Evolutionary conservation across 2,113 vertebrate genomes (phyloP).

Genomic region (Notothenia rossii): DNA sequence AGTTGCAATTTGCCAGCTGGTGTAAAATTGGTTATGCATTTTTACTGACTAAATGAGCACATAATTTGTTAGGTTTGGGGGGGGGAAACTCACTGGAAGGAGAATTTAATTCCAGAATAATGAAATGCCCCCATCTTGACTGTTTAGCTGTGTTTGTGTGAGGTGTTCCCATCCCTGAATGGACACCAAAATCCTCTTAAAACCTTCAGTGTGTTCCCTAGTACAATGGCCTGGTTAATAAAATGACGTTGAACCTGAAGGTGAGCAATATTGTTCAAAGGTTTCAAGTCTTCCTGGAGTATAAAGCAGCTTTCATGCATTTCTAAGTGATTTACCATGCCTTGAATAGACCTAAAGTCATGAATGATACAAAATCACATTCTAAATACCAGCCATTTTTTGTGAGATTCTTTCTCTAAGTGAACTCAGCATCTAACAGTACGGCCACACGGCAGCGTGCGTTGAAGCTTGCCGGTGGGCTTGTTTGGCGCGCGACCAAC

Average conservation of each 20-base stretch:
- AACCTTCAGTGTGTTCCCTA: slow-evolving; percentile 1
- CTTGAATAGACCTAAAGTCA: background rate
- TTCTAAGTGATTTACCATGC: slow-evolving; percentile 8
- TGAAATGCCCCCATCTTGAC: slow-evolving; percentile 7
- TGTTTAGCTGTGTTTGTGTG: slow-evolving; percentile 25
- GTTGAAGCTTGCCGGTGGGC: too few species aligned
- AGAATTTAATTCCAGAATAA: slow-evolving; percentile 26
- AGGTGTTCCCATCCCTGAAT: background rate
- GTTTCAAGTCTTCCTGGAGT: background rate
- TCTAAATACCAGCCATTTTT: background rate
- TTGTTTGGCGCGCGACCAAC: too few species aligned
- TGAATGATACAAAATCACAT: background rate
- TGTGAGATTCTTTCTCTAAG: background rate
- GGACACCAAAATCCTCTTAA: slow-evolving; percentile 31
- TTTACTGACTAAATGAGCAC: slow-evolving; percentile 24
- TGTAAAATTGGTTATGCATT: background rate
- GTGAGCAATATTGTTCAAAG: slow-evolving; percentile 26
- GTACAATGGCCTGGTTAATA: slow-evolving; percentile 13
- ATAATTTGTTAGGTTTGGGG: background rate
- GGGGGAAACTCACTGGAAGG: background rate
- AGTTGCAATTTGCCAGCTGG: background rate
- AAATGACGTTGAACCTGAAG: slow-evolving; percentile 23
- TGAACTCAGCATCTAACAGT: background rate
- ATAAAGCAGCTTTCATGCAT: slow-evolving; percentile 1
- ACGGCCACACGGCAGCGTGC: too few species aligned